A percentile compares a stretch with the other conserved stretches of the same genome.
Evolutionary conservation across 2,888 invertebrate genomes (phyloP).

Genomic region (Eupithecia abbreviata): DNA sequence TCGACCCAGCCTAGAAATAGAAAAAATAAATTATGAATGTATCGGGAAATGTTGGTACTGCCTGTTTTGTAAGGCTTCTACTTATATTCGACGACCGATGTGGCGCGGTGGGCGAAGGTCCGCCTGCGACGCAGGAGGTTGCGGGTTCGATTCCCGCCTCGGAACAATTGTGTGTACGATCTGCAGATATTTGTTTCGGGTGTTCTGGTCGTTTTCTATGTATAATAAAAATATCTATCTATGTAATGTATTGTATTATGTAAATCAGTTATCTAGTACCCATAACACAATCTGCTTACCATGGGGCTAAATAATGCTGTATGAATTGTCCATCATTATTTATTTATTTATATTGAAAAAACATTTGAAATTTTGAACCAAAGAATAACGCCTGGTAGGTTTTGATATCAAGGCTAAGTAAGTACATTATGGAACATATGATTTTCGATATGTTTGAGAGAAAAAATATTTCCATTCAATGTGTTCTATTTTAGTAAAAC

Average conservation of each 20-base stretch:
- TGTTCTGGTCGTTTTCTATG: too few species aligned
- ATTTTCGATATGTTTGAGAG: background rate
- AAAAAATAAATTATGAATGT: background rate
- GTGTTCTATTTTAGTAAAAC: constrained; percentile 4
- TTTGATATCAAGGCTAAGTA: background rate
- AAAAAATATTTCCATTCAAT: background rate
- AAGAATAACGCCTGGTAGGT: background rate
- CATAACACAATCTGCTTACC: too few species aligned
- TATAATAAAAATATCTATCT: too few species aligned
- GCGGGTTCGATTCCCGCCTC: too few species aligned
- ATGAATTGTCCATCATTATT: too few species aligned
- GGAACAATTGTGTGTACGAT: too few species aligned
- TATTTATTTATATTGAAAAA: background rate
- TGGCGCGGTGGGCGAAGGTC: too few species aligned
- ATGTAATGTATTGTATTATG: too few species aligned
- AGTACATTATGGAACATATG: background rate
- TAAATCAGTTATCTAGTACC: too few species aligned
- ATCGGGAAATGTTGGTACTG: background rate
- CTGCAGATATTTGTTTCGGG: too few species aligned
- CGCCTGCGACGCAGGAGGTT: too few species aligned
- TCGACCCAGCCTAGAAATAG: background rate
- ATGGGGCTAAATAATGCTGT: too few species aligned
- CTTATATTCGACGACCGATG: background rate
- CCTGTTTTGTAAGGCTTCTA: background rate
- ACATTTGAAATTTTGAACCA: background rate